These are phyloP conservation scores for Lamproptera curius DNA, from an alignment of 2,888 invertebrate species.

Conservation along the genomic window DNA sequence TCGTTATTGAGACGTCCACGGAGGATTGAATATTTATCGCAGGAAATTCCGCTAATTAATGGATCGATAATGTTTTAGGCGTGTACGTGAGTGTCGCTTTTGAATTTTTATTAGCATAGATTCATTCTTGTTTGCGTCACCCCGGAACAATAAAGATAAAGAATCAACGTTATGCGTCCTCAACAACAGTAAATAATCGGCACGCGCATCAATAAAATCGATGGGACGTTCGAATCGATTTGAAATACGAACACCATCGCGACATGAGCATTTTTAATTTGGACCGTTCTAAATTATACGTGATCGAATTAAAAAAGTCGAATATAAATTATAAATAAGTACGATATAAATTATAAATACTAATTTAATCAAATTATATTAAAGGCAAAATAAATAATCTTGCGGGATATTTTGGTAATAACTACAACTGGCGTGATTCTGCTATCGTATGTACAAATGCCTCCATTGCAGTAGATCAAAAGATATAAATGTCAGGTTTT, in stretches of 20 bases:
- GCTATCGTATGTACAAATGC: too few relatives aligned
- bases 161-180: slow-evolving; percentile 37
- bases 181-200: slow-evolving; percentile 37
- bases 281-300: slow-evolving; percentile 52
- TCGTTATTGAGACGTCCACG: slow-evolving; percentile 23
- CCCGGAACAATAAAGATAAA: slow-evolving; percentile 41
- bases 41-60: slow-evolving; percentile 30
- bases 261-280: slow-evolving; percentile 52
- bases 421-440: too few relatives aligned
- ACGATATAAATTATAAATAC: too few relatives aligned
- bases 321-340: too few relatives aligned
- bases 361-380: too few relatives aligned
- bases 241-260: slow-evolving; percentile 39
- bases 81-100: slow-evolving; percentile 22
- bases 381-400: too few relatives aligned
- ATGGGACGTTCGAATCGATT: slow-evolving; percentile 35
- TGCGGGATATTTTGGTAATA: too few relatives aligned
- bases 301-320: too few relatives aligned
- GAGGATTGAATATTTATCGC: slow-evolving; percentile 25
- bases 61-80: slow-evolving; percentile 26
- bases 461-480: too few relatives aligned
- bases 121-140: slow-evolving; percentile 34
- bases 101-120: slow-evolving; percentile 33
- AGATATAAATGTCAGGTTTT: too few relatives aligned
- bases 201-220: slow-evolving; percentile 28